Conservation (phyloP, 2,113 vertebrate genomes). For the Corythaixoides concolor region DNA sequence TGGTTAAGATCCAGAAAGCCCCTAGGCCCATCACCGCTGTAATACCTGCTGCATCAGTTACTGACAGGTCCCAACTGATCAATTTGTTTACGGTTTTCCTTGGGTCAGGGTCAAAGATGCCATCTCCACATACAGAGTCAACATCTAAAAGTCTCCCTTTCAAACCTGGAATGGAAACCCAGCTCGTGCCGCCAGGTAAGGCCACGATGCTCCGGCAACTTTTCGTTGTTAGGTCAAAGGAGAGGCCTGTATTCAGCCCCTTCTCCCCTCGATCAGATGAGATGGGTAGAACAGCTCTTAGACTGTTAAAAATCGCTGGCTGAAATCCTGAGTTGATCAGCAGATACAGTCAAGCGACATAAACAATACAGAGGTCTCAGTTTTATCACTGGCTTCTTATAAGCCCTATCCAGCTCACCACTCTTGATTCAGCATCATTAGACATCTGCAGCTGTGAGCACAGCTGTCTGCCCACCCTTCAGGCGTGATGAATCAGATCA, state of each 20-base stretch:
- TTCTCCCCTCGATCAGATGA: not conserved
- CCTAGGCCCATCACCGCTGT: not conserved
- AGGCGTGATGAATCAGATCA: not conserved
- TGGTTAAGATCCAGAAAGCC: not conserved
- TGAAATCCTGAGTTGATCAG: not conserved
- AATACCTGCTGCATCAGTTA: not conserved
- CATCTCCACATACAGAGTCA: not conserved
- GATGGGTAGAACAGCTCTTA: not conserved
- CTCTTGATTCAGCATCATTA: not conserved
- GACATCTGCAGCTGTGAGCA: not conserved
- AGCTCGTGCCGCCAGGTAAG: constrained; percentile 34
- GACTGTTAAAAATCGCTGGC: not conserved
- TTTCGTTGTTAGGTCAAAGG: not conserved
- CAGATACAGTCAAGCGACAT: not conserved
- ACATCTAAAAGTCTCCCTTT: not conserved
- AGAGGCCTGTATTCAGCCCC: not conserved
- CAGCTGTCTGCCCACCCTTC: not conserved
- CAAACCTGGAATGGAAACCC: not conserved
- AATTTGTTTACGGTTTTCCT: not conserved
- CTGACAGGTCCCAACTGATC: not conserved
- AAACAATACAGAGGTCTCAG: not conserved
- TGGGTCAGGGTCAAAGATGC: not conserved
- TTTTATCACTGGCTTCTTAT: not conserved
- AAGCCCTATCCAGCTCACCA: not conserved
- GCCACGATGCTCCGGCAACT: not conserved